Base-by-base conservation (phyloP, 2,888 invertebrate species). In the Celastrina argiolus region DNA sequence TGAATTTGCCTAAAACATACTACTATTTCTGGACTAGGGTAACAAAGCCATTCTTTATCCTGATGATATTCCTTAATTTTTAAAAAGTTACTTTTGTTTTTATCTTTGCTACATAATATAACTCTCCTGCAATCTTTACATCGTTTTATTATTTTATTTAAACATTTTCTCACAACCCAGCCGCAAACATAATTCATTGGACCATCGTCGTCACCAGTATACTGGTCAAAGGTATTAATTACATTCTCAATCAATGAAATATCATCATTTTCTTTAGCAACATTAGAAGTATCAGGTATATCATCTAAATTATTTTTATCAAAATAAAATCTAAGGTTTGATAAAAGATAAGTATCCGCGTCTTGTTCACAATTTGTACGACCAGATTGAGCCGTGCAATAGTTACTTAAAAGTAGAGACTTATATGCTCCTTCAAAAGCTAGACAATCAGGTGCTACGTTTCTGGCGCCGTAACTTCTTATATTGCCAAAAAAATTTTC, bases 401-500 rank as follows among this genome's bases (percentile, higher is more conserved):
- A 69, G 63, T 68, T 67, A 56, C 68, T 70, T 56, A 70, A 58
- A n/a, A 71, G 31, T 10, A 71, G 56, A 18, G 68, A 22, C 68
- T 71, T 70, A 45, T 59, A 68, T 5, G 70, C 69, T n/a, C 70
- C 67, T 56, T 70, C 68, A 64, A 72, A 69, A 16, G 61, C 64
- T 16, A 59, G 14, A 22, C 58, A 58, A 51, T 70, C 65, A 14
- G 71, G 70, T 66, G 70, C 34, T 0, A 65, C 26, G 56, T 71
- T 69, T 45, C 69, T 67, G 1, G 45, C 67, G 5, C 68, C 67
- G 39, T 58, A 67, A 63, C 70, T 72, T 10, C 69, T 59, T 4
- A 72, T 68, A n/a, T 65, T 69, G 3, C 70, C 67, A 63, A 70
- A 71, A 22, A 72, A 69, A 56, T 69, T 71, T 63, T 71, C 69